These are phyloP conservation scores for Netelia melanura DNA, from an alignment of 2,888 invertebrate genomes.

Conservation along the genomic window DNA sequence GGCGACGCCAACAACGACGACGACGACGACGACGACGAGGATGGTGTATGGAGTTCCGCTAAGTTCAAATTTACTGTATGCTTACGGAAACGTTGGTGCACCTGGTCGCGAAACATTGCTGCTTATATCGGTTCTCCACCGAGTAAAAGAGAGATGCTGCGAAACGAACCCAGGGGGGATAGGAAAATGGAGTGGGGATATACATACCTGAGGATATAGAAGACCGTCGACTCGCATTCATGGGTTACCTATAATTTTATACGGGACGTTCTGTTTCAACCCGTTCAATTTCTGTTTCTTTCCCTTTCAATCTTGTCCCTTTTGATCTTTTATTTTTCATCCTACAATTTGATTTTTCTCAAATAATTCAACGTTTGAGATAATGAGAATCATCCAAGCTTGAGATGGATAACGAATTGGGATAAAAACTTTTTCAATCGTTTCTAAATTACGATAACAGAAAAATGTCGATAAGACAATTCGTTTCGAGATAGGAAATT, in stretches of 20 bases:
- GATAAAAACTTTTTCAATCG: neutral
- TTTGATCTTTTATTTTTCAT: too few species aligned
- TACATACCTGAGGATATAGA: conserved; percentile 11
- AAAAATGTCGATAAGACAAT: neutral
- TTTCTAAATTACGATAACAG: neutral
- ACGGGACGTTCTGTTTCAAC: neutral
- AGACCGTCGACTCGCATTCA: conserved; percentile 9
- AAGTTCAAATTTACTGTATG: conserved; percentile 81
- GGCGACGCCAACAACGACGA: conserved; percentile 39
- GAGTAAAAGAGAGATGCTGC: conserved; percentile 46
- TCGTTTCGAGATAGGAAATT: neutral
- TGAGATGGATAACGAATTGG: too few species aligned
- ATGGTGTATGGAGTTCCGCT: conserved; percentile 73
- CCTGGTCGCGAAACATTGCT: conserved; percentile 74
- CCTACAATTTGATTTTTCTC: too few species aligned
- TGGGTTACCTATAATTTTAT: conserved; percentile 4
- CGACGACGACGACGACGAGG: conserved; percentile 41
- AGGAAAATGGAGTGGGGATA: conserved; percentile 15
- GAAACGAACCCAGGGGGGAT: conserved; percentile 22
- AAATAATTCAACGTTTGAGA: neutral
- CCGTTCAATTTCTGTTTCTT: too few species aligned
- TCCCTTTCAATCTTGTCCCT: too few species aligned
- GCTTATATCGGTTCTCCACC: conserved; percentile 50
- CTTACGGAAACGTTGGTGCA: conserved; percentile 77
- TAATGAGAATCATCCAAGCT: too few species aligned